Evolutionary conservation across 1,140 invertebrate species (phyloP), one percentile per base, ranked within the genome.

Genomic region (Trichoplusia ni): DNA sequence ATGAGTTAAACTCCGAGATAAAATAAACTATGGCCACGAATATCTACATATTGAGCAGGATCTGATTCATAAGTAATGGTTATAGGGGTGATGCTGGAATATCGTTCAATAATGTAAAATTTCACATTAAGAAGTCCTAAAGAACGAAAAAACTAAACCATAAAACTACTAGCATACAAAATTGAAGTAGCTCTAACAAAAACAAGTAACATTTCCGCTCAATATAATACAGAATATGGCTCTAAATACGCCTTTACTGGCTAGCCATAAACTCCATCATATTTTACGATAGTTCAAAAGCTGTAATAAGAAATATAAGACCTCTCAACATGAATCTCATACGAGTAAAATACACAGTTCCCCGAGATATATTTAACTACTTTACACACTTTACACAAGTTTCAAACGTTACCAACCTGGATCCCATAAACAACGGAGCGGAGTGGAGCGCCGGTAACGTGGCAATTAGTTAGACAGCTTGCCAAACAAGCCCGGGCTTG

Each of bases 401-500:
- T 71, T 54, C 61, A 65, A 61, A 65, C 40, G 44, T 54, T 66
- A 46, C 40, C 58, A 60, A 62, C 64, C 42, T 65, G 62, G 51
- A 38, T 35, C 31, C 49, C 59, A 63, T 63, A 64, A 71, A 71
- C 49, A 73, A 60, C 44, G 40, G 29, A 53, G 54, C 44, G 29
- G 40, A 59, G 61, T 35, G 54, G 31, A 46, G 54, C 46, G 38
- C 38, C 40, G 68, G 67, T 65, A 71, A 70, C 64, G 60, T 60
- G 58, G 64, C 69, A 76, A 79, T 79, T 79, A 76, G 73, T 68
- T 73, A 75, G 76, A 79, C 64, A 79, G 76, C 71, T 76, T 74
- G 69, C 69, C 71, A 73, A 78, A 73, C 73, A 73, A 66, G 25
- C 46, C 44, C 47, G 42, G 56, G 53, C 47, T 65, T 61, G 9